Percentiles rank a stretch among this genome's conserved stretches.
phyloP scores from a whole-genome alignment of 2,888 invertebrate species.

The Rhagium mordax region DNA sequence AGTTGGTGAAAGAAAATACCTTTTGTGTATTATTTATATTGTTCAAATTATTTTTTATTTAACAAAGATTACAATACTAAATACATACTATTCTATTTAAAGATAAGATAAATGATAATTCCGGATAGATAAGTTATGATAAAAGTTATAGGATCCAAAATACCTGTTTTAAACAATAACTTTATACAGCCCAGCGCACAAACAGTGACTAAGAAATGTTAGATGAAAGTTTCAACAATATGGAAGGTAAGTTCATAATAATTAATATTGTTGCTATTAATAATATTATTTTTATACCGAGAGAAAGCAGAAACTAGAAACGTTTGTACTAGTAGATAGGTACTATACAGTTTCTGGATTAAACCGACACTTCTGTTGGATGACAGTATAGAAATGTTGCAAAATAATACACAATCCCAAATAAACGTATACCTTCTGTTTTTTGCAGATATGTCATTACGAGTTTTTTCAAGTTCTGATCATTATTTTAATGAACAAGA shows the following conservation, averaged over 20 bases:
- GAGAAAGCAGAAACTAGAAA: not conserved
- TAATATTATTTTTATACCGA: not conserved
- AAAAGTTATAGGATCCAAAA: conserved; percentile 10
- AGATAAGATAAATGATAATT: conserved; percentile 34
- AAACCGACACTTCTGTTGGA: not conserved
- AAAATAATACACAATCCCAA: not conserved
- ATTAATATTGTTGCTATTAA: not conserved
- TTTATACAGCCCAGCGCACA: not conserved
- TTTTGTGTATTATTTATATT: not conserved
- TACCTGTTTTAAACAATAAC: not conserved
- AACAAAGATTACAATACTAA: conserved; percentile 20
- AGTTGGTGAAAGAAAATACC: no score
- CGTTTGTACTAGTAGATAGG: not conserved
- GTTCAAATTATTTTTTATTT: conserved; percentile 5
- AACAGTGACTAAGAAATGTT: conserved; percentile 1
- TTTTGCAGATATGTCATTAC: conserved; percentile 32
- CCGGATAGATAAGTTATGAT: conserved; percentile 25
- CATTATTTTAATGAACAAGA: conserved; percentile 16
- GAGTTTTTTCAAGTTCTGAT: conserved; percentile 20
- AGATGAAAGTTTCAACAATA: conserved; percentile 1
- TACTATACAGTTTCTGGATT: no score
- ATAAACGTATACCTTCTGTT: conserved; percentile 9
- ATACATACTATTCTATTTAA: conserved; percentile 5
- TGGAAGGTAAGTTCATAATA: conserved; percentile 27
- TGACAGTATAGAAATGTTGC: conserved; percentile 5